Percentiles rank a stretch among this genome's conserved stretches.
phyloP scores from a whole-genome alignment of 2,797 vertebrate species.

The Ataeniobius toweri region DNA sequence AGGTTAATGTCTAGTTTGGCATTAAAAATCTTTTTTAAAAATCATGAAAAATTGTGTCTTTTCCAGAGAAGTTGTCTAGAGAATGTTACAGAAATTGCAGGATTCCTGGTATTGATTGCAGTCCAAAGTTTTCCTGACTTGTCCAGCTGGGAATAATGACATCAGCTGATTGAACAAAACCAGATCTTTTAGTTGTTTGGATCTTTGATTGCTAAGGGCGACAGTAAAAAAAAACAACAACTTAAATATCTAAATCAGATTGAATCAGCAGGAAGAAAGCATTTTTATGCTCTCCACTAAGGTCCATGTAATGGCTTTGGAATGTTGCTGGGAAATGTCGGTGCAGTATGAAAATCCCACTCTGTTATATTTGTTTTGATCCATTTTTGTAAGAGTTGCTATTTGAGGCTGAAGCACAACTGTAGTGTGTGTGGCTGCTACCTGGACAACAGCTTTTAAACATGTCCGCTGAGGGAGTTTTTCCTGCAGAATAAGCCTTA shows the following conservation, averaged over 20 bases:
- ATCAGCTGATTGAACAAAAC: slow-evolving; percentile 59
- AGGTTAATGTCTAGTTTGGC: background rate
- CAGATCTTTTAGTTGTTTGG: slow-evolving; percentile 40
- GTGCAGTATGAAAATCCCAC: slow-evolving; percentile 36
- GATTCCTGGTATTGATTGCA: slow-evolving; percentile 22
- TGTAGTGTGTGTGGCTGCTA: background rate
- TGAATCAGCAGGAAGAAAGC: slow-evolving; percentile 80
- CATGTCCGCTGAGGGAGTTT: slow-evolving; percentile 31
- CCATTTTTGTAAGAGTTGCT: background rate
- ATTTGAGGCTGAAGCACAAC: no score
- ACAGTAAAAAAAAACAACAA: slow-evolving; percentile 30
- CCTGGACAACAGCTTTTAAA: slow-evolving; percentile 18
- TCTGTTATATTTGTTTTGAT: slow-evolving; percentile 18
- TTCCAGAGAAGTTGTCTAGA: slow-evolving; percentile 7
- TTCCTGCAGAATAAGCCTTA: slow-evolving; percentile 41
- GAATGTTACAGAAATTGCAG: slow-evolving; percentile 35
- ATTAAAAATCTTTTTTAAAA: no score
- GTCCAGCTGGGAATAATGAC: slow-evolving; percentile 32
- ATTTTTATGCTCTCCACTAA: slow-evolving; percentile 73
- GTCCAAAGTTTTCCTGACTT: slow-evolving; percentile 39
- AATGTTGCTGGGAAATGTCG: slow-evolving; percentile 67
- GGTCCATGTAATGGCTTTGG: slow-evolving; percentile 67
- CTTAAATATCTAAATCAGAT: slow-evolving; percentile 66
- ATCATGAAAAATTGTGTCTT: background rate
- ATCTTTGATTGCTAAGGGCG: slow-evolving; percentile 67